Evolutionary conservation across 37 sponge, comb jelly and placozoan genomes (phyloP).

Genomic region (Cliona cf. orientalis): DNA sequence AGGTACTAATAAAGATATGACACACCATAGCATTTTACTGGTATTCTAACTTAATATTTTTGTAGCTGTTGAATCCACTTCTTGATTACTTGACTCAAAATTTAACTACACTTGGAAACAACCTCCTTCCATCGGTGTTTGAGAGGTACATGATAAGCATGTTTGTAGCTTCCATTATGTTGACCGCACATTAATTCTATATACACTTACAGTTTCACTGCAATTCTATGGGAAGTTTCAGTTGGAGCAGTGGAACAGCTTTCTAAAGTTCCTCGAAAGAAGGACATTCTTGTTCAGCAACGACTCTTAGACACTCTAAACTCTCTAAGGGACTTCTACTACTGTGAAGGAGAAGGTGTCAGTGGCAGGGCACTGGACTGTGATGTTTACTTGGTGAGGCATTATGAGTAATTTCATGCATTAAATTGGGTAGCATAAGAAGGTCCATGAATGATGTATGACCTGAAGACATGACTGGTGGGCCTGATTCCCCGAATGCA

Average conservation of each 20-base stretch:
- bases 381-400: conserved; percentile 40
- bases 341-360: conserved; percentile 67
- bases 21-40: too few relatives aligned
- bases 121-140: conserved; percentile 34
- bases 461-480: too few relatives aligned
- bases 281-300: neutral
- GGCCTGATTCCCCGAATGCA: neutral
- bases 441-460: too few relatives aligned
- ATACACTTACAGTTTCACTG: conserved; percentile 31
- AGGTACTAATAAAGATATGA: too few relatives aligned
- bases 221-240: conserved; percentile 24
- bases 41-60: too few relatives aligned
- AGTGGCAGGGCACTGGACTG: conserved; percentile 8
- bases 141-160: conserved; percentile 28
- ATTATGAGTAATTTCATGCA: too few relatives aligned
- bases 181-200: too few relatives aligned
- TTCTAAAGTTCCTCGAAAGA: neutral
- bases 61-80: conserved; percentile 23
- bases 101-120: conserved; percentile 36
- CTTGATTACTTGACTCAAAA: conserved; percentile 44
- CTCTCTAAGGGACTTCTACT: conserved; percentile 42
- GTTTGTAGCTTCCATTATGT: too few relatives aligned
- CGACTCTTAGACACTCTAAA: neutral
- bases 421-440: too few relatives aligned
- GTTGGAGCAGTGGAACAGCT: neutral